Evolutionary conservation across 1,140 invertebrate species (phyloP), one percentile per base, ranked within the genome.

Genomic region (Bactericera cockerelli): DNA sequence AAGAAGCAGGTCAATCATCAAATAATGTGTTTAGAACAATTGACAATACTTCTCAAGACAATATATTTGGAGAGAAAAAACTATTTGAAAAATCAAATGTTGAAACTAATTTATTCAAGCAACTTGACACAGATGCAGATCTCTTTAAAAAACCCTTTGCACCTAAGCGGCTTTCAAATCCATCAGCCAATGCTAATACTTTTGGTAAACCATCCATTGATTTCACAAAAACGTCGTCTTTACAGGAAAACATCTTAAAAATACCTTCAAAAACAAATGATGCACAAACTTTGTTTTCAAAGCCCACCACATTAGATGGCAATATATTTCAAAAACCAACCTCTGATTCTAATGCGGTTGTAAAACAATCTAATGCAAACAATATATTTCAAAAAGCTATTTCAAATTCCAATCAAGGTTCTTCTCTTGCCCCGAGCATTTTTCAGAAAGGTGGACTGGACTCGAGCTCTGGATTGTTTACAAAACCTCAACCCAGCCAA

Each of bases 361-460:
- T 16, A 19, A 49, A 49, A n/a, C 42, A 16, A 19, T 49, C 42
- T 4, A 49, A n/a, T n/a, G 4, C n/a, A 49, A 16, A 8, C 8
- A 49, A 49, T 49, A 6, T 49, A 49, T 49, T 49, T n/a, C 6
- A 49, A 22, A 49, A 49, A 49, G 42, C 42, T 49, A 22, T 22
- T 19, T 6, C 42, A 22, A 16, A 49, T 6, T 22, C 42, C 6
- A 49, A 49, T n/a, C n/a, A n/a, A n/a, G n/a, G n/a, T n/a, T n/a
- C n/a, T n/a, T n/a, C n/a, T n/a, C n/a, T n/a, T n/a, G n/a, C n/a
- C n/a, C 19, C 42, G 3, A 49, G 19, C 22, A 49, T 4, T 49
- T 49, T 49, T 49, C 42, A 19, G 19, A 6, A 49, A 22, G 8
- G 3, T 13, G 28, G 4, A 13, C 13, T 31, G 28, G 28, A 31